phyloP scores from a whole-genome alignment of 2,113 vertebrate genomes.

The Tupaia tana region DNA sequence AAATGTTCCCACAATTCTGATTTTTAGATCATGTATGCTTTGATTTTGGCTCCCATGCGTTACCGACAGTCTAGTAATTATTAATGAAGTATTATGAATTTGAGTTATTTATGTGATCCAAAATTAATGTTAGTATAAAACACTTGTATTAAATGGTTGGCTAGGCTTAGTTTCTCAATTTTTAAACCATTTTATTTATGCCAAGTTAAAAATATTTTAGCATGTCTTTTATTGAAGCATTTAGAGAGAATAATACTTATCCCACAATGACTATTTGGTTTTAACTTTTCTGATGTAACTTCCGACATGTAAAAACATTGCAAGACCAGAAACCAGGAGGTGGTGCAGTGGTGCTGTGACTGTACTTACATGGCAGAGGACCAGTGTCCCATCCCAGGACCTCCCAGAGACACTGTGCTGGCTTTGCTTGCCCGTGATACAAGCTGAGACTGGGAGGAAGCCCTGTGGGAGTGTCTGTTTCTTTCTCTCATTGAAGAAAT shows the following conservation, averaged over 20 bases:
- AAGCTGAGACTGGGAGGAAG: too few relatives aligned
- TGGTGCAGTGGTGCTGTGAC: too few relatives aligned
- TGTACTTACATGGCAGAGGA: too few relatives aligned
- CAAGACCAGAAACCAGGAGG: background rate
- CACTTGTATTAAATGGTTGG: background rate
- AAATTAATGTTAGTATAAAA: conserved; percentile 11
- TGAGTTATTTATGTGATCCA: conserved; percentile 32
- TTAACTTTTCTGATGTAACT: conserved; percentile 11
- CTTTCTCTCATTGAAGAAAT: too few relatives aligned
- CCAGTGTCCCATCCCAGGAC: too few relatives aligned
- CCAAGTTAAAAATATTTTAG: conserved; percentile 7
- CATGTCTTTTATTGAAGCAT: background rate
- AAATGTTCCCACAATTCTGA: background rate
- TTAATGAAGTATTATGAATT: conserved; percentile 9
- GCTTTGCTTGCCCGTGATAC: too few relatives aligned
- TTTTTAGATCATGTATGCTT: background rate
- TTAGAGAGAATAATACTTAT: conserved; percentile 25
- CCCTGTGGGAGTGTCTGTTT: too few relatives aligned
- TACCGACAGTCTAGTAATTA: conserved; percentile 23
- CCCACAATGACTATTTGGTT: background rate
- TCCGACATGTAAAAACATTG: background rate
- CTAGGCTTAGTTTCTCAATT: background rate
- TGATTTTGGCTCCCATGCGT: background rate
- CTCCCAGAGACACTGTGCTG: too few relatives aligned
- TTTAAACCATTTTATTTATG: conserved; percentile 46